Evolutionary conservation across 2,888 invertebrate genomes (phyloP).

Genomic region (Cyaniris semiargus): DNA sequence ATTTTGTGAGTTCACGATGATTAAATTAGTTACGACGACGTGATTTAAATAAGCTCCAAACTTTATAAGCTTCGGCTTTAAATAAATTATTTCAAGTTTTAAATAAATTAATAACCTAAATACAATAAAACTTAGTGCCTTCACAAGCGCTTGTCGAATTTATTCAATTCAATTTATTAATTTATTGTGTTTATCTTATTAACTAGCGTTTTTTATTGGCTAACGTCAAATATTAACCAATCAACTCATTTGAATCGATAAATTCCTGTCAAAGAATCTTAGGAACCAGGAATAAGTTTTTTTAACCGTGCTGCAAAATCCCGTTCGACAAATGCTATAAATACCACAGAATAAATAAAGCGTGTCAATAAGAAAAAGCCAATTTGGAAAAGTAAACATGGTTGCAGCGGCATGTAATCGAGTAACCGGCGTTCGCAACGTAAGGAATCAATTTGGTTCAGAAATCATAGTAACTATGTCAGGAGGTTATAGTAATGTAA

Average conservation of each 20-base stretch:
- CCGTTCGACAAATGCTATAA: not conserved
- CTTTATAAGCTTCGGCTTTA: too few relatives aligned
- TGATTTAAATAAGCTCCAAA: not conserved
- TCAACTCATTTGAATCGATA: too few relatives aligned
- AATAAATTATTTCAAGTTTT: not conserved
- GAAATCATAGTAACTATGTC: constrained; percentile 65
- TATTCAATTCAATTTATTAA: not conserved
- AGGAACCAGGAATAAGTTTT: not conserved
- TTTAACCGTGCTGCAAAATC: not conserved
- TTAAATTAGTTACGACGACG: not conserved
- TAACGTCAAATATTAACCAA: too few relatives aligned
- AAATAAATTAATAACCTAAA: not conserved
- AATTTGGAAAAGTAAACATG: constrained; percentile 14
- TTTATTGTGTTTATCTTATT: not conserved
- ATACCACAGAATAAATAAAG: not conserved
- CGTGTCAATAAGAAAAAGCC: constrained; percentile 9
- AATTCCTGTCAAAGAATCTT: too few relatives aligned
- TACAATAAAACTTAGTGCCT: not conserved
- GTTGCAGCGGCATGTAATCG: constrained; percentile 12
- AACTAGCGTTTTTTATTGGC: too few relatives aligned
- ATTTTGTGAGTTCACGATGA: not conserved
- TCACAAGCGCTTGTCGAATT: not conserved
- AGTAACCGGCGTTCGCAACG: constrained; percentile 9
- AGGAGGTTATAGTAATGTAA: constrained; percentile 71
- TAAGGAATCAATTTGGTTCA: constrained; percentile 66